phyloP scores from a whole-genome alignment of 2,888 invertebrate genomes.

The Uloborus plumipes region DNA sequence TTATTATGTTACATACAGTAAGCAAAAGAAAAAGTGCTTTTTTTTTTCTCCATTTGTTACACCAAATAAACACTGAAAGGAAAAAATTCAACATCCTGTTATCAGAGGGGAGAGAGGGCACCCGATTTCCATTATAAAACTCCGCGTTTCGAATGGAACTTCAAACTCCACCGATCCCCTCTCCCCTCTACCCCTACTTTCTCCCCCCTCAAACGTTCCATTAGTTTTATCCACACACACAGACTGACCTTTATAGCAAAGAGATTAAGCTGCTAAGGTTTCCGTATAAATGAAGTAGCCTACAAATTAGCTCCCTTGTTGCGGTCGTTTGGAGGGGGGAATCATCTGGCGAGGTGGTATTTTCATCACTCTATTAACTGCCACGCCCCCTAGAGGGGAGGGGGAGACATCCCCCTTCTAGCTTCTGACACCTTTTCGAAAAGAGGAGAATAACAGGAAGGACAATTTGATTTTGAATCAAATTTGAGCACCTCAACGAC shows the following conservation, averaged over 20 bases:
- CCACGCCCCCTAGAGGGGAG: constrained; percentile 5
- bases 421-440: constrained; percentile 40
- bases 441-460: constrained; percentile 15
- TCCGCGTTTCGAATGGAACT: constrained; percentile 12
- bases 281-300: constrained; percentile 35
- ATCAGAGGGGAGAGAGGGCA: background rate
- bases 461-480: constrained; percentile 59
- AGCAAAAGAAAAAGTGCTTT: too few species aligned
- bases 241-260: constrained; percentile 17
- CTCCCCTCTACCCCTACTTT: background rate
- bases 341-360: background rate
- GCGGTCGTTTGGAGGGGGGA: constrained; percentile 20
- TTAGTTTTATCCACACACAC: background rate
- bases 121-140: constrained; percentile 55
- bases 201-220: background rate
- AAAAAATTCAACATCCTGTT: constrained; percentile 41
- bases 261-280: constrained; percentile 27
- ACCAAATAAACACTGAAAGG: too few species aligned
- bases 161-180: constrained; percentile 2
- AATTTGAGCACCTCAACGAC: background rate
- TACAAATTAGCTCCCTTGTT: constrained; percentile 41
- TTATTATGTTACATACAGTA: too few species aligned
- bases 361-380: constrained; percentile 46
- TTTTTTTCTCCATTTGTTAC: too few species aligned
- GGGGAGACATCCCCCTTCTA: constrained; percentile 1